phyloP scores from a whole-genome alignment of 2,113 vertebrate genomes.

The Hippoglossus stenolepis region DNA sequence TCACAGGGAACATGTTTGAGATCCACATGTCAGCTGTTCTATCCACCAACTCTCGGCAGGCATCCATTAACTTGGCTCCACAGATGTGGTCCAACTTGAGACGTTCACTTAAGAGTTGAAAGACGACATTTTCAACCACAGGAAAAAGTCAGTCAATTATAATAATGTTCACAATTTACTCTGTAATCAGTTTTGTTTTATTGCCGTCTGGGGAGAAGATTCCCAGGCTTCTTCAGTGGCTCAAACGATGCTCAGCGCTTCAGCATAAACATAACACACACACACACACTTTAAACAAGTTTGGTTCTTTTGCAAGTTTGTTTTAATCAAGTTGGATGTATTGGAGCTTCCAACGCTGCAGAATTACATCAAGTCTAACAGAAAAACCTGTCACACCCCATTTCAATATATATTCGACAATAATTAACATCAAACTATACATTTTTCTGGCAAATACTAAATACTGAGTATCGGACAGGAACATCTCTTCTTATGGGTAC shows the following conservation, averaged over 20 bases:
- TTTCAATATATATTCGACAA: background rate
- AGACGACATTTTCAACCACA: constrained; percentile 7
- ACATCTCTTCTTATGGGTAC: background rate
- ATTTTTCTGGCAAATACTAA: background rate
- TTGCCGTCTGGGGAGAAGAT: background rate
- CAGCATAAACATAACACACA: background rate
- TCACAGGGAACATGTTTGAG: background rate
- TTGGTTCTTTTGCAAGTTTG: background rate
- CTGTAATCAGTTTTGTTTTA: constrained; percentile 8
- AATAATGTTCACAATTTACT: constrained; percentile 8
- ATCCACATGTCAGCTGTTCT: constrained; percentile 8
- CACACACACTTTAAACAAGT: background rate
- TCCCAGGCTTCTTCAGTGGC: background rate
- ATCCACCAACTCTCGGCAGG: background rate
- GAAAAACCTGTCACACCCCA: background rate
- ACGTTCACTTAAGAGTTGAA: constrained; percentile 25
- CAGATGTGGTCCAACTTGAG: constrained; percentile 6
- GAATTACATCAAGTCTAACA: background rate
- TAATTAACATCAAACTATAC: background rate
- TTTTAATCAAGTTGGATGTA: background rate
- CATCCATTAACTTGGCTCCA: background rate
- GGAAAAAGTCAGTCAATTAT: constrained; percentile 1
- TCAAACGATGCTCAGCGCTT: background rate
- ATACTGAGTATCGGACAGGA: background rate
- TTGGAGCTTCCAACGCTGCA: no score